Conservation (phyloP, 1,140 invertebrate species). For the Diuraphis noxia region DNA sequence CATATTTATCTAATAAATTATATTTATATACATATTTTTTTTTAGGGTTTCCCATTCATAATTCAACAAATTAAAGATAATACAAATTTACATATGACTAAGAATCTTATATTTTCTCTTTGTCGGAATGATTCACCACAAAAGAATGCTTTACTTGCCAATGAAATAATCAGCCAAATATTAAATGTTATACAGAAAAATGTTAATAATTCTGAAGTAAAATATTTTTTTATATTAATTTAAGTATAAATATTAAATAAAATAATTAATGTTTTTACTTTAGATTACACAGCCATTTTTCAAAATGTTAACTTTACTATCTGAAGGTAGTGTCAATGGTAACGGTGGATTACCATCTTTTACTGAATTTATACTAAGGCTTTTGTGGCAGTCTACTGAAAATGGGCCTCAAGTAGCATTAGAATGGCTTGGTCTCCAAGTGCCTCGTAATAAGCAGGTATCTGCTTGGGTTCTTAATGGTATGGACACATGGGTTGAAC, state of each 20-base stretch:
- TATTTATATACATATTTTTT: slow-evolving; percentile 58
- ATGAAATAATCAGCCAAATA: slow-evolving; percentile 83
- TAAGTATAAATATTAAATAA: background rate
- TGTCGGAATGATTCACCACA: slow-evolving; percentile 66
- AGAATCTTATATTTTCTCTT: slow-evolving; percentile 87
- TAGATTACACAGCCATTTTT: slow-evolving; percentile 84
- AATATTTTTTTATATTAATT: slow-evolving; percentile 42
- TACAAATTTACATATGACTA: slow-evolving; percentile 88
- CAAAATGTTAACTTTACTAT: slow-evolving; percentile 80
- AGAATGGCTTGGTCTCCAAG: slow-evolving; percentile 85
- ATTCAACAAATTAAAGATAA: slow-evolving; percentile 93
- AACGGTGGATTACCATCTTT: slow-evolving; percentile 77
- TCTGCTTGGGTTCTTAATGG: slow-evolving; percentile 86
- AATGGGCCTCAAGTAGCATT: slow-evolving; percentile 86
- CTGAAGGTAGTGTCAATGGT: slow-evolving; percentile 66
- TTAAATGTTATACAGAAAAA: slow-evolving; percentile 87
- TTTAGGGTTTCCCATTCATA: slow-evolving; percentile 85
- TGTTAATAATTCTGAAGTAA: slow-evolving; percentile 69
- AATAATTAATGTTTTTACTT: slow-evolving; percentile 19
- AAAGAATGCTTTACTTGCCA: slow-evolving; percentile 81
- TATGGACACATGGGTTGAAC: slow-evolving; percentile 86
- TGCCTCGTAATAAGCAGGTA: slow-evolving; percentile 84
- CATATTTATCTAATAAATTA: background rate
- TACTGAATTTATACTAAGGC: slow-evolving; percentile 81
- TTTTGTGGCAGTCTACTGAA: slow-evolving; percentile 89